A percentile compares a stretch with the other conserved stretches of the same genome.
Conservation (phyloP, 2,888 invertebrate species). For the Peribatodes rhomboidaria region DNA sequence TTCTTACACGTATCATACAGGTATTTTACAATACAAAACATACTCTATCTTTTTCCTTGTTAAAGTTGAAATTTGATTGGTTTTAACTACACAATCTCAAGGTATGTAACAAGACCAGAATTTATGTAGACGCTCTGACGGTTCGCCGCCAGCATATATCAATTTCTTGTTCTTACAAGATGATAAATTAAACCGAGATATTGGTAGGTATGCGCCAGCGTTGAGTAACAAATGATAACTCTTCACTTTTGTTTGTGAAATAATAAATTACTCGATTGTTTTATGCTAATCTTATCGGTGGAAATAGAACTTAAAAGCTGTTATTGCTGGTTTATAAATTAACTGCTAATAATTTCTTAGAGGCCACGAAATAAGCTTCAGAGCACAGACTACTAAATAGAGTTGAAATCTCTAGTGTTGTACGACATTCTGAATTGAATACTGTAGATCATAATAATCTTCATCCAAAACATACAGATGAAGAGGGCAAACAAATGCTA, state of each 20-base stretch:
- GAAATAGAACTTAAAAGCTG: slow-evolving; percentile 8
- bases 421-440: too few species aligned
- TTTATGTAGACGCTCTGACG: slow-evolving; percentile 60
- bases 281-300: slow-evolving; percentile 29
- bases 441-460: too few species aligned
- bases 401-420: too few species aligned
- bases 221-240: slow-evolving; percentile 58
- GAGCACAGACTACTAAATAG: too few species aligned
- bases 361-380: too few species aligned
- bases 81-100: slow-evolving; percentile 50
- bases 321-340: too few species aligned
- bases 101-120: slow-evolving; percentile 63
- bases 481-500: neutral
- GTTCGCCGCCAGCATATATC: slow-evolving; percentile 69
- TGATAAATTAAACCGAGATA: slow-evolving; percentile 77
- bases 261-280: slow-evolving; percentile 40
- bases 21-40: neutral
- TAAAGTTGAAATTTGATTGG: slow-evolving; percentile 51
- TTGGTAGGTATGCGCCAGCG: slow-evolving; percentile 62
- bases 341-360: too few species aligned
- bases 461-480: too few species aligned
- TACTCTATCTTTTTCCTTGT: neutral
- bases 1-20: slow-evolving; percentile 46
- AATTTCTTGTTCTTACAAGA: slow-evolving; percentile 69
- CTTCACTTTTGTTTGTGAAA: slow-evolving; percentile 41